Conservation (phyloP, 2,797 vertebrate species). For the Danio tinwini region DNA sequence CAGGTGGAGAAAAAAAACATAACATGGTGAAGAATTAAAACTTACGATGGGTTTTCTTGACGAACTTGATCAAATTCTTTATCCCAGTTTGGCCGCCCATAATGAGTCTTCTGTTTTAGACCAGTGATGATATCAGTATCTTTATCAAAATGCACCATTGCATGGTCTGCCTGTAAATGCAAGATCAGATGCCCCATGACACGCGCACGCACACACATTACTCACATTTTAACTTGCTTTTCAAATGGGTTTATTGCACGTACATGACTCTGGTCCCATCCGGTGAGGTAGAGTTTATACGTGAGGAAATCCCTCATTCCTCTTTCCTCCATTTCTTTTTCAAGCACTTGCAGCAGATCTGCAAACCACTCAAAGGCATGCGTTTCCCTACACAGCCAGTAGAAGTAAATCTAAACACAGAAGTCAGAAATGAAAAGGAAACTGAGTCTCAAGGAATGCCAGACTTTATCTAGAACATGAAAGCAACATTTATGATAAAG, state of each 20-base stretch:
- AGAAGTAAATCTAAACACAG: conserved; percentile 91
- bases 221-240: background rate
- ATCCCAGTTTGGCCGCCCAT: conserved; percentile 90
- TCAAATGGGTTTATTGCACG: conserved; percentile 44
- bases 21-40: background rate
- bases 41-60: conserved; percentile 87
- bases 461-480: background rate
- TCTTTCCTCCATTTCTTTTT: conserved; percentile 89
- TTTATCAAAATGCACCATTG: conserved; percentile 80
- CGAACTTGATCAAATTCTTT: conserved; percentile 87
- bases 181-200: background rate
- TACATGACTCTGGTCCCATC: conserved; percentile 87
- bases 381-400: conserved; percentile 93
- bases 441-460: conserved; percentile 31
- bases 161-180: conserved; percentile 77
- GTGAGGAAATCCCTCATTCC: conserved; percentile 89
- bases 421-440: conserved; percentile 43
- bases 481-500: background rate
- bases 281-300: conserved; percentile 90
- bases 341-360: conserved; percentile 86
- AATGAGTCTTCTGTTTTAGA: conserved; percentile 91
- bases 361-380: conserved; percentile 94
- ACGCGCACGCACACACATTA: background rate
- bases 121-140: conserved; percentile 86
- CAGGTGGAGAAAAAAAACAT: too few relatives aligned